phyloP scores from a whole-genome alignment of 2,113 vertebrate species.

The Sylvietta virens region DNA sequence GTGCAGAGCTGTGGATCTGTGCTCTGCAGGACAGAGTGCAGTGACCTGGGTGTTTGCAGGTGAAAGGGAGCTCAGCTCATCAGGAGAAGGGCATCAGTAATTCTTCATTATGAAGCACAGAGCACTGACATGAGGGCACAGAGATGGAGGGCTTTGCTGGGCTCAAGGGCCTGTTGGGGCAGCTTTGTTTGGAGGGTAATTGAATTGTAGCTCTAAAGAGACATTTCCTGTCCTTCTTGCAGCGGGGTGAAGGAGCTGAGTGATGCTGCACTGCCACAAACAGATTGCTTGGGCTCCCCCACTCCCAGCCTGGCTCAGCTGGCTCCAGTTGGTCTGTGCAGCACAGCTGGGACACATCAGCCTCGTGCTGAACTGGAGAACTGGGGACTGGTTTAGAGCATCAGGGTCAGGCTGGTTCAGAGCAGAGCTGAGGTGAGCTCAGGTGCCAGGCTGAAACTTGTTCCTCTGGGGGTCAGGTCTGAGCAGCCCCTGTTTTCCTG shows the following conservation, averaged over 20 bases:
- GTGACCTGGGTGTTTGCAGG: neutral
- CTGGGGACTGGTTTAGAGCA: neutral
- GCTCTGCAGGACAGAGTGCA: neutral
- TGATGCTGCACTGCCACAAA: neutral
- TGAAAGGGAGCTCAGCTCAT: neutral
- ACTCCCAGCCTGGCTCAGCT: neutral
- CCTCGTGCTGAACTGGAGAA: neutral
- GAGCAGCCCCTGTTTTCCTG: neutral
- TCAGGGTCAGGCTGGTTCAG: neutral
- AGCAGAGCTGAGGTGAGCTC: neutral
- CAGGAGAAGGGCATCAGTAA: neutral
- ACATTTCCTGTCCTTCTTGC: neutral
- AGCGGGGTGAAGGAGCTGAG: neutral
- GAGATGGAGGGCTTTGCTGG: neutral
- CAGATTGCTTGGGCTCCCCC: neutral
- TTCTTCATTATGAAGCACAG: neutral
- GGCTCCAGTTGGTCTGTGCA: neutral
- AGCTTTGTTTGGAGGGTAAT: conserved; percentile 5
- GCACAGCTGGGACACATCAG: neutral
- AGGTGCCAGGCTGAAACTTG: neutral
- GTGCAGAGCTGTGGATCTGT: neutral
- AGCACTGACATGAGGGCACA: neutral
- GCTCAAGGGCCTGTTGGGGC: neutral
- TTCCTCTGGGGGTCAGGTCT: neutral
- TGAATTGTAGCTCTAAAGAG: neutral